A percentile compares a stretch with the other conserved stretches of the same genome.
These are phyloP conservation scores for Dendrocincla fuliginosa DNA, from an alignment of 2,797 vertebrate genomes.

Conservation along the genomic window DNA sequence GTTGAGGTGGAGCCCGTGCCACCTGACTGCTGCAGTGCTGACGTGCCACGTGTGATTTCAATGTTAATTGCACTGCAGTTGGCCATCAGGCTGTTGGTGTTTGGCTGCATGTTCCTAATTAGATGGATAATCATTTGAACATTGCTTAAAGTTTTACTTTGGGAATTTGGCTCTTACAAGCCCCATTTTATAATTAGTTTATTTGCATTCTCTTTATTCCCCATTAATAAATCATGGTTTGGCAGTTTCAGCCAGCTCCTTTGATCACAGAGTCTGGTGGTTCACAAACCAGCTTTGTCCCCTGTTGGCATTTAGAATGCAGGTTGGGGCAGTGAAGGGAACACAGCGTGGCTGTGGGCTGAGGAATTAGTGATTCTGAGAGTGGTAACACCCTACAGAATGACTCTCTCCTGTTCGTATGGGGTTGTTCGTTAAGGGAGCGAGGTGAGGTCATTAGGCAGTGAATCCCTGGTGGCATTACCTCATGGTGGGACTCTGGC, in stretches of 20 bases:
- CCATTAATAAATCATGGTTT: conserved; percentile 75
- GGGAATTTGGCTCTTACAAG: conserved; percentile 72
- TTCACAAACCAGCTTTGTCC: conserved; percentile 21
- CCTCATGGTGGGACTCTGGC: background rate
- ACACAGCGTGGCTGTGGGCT: background rate
- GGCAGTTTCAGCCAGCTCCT: conserved; percentile 8
- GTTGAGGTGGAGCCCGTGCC: background rate
- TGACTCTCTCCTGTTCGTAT: background rate
- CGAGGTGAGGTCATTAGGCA: background rate
- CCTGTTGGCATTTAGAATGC: conserved; percentile 12
- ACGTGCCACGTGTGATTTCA: background rate
- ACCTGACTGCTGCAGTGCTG: background rate
- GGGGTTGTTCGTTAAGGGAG: background rate
- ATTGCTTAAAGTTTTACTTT: conserved; percentile 73
- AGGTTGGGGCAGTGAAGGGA: background rate
- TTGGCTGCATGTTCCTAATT: conserved; percentile 67
- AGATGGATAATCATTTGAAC: conserved; percentile 68
- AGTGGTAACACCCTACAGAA: background rate
- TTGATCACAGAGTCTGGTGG: conserved; percentile 55
- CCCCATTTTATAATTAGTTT: conserved; percentile 65
- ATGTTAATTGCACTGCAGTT: background rate
- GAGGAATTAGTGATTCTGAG: background rate
- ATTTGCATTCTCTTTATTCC: conserved; percentile 75
- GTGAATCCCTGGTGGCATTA: conserved; percentile 4
- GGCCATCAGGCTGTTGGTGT: background rate